Base-by-base conservation (phyloP, 2,888 invertebrate genomes). In the Belgica antarctica region DNA sequence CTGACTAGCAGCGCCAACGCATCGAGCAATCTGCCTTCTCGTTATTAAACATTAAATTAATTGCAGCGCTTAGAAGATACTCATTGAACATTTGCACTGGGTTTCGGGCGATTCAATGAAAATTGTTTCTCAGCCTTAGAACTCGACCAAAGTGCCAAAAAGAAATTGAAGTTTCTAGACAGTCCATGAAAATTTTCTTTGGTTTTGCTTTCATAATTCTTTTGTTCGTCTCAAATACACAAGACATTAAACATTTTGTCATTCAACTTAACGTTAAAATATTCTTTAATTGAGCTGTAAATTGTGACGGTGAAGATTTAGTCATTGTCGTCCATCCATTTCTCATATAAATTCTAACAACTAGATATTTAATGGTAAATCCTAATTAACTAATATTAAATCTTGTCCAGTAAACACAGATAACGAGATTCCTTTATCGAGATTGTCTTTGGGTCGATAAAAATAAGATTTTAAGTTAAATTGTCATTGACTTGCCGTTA, bases 1-100 rank as follows among this genome's bases (percentile, higher is more conserved):
- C 65, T 66, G 65, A 66, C 65, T 66, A 66, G 65, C 47, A 66
- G 65, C 65, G 46, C 65, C 61, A 22, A 27, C 61, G 10, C 28
- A n/a, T 10, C 4, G 12, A 47, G 15, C 4, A 47, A 7, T 27
- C 15, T 61, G n/a, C 28, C 61, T 61, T 61, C 19, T 57, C 22
- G 2, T 61, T 34, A 25, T 27, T 59, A 27, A 15, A 59, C 2
- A 12, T 52, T 52, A 7, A 52, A 17, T 27, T 27, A 52, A 68
- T 68, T 68, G 68, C 68, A 68, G 65, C 47, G 12, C 1, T 12
- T 52, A 22, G 25, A 25, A 63, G n/a, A 7, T 17, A 12, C 17
- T 59, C 12, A 24, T 47, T 65, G 19, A 47, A 65, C 25, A 27
- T 68, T 68, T 68, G 68, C 68, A 68, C 68, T 68, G 66, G 46